Base-by-base conservation (phyloP, 2,797 vertebrate species). In the Pangasius djambal region DNA sequence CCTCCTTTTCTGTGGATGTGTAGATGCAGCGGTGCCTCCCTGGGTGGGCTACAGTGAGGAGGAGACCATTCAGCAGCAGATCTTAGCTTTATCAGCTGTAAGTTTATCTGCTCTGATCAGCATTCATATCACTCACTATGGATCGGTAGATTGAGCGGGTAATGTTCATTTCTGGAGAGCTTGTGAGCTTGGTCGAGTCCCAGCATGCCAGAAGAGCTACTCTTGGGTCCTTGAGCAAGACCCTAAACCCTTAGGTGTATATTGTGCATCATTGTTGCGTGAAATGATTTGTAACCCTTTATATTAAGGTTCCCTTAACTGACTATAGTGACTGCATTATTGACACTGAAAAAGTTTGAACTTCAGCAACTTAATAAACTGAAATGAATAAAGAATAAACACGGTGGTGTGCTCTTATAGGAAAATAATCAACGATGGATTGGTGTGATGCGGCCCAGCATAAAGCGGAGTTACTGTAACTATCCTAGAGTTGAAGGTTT, bases 1-100 rank as follows among this genome's bases (percentile, higher is more conserved):
- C n/a, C 9, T 70, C 63, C 55, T 72, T 57, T 18, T 87, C 3
- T 0, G 4, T 85, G 8, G 48, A 59, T 37, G 3, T 84, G 4
- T 37, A 99, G 98, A 99, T 92, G 95, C 94, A 40, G 98, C 98
- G 1, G 96, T 99, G 87, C 98, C 98, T 89, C 98, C 98, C 0
- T 99, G 98, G 98, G 97, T 98, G 59, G 97, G 98, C 67, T 99
- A 98, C 94, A 98, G 96, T 65, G 98, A 99, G 88, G 98, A 99
- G 92, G 98, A 99, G 93, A 98, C 97, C 9, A 99, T 99, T 94
- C 98, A 99, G 88, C 98, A 99, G 83, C 98, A 99, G 94, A 99
- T 99, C 88, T 91, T 99, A 34, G 97, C 98, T 91, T 95, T 99
- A 89, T 99, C 98, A 59, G 98, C 98, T 83, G 98, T 99, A 94